Evolutionary conservation across 2,888 invertebrate species (phyloP), one percentile per base, ranked within the genome.

Genomic region (Drosophila tripunctata): DNA sequence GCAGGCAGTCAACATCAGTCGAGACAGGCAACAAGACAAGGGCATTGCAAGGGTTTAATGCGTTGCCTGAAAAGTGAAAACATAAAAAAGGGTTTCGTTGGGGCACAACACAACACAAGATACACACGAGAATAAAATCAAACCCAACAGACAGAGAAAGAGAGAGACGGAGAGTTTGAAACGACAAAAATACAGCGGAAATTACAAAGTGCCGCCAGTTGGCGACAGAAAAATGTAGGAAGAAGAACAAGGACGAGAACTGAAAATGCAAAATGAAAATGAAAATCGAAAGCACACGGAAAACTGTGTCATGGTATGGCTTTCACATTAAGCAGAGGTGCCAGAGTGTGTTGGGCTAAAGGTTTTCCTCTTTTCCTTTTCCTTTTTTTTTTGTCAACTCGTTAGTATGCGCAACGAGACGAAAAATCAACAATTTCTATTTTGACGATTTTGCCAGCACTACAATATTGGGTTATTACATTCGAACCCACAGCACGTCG

Each of bases 351-450:
- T 31, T 45, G 40, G 27, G 45, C 22, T 22, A 47, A 10, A 35
- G 40, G 45, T 35, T 51, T 31, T 40, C 58, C 48, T 30, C 38
- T 33, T 68, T 63, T 52, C 58, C 60, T 74, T 61, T 85, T 71
- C 58, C 61, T 72, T 67, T 57, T 45, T 7, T n/a, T n/a, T n/a
- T n/a, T n/a, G n/a, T n/a, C 60, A 82, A 64, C 84, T 86, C 84
- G 78, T 88, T 84, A 80, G 87, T 88, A 88, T 88, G 88, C 83
- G 84, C 81, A 86, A 51, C 88, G 75, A 80, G 62, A 83, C 83
- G 77, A 76, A 87, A 86, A 86, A 88, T 84, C 84, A 86, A 84
- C 87, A 77, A 88, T 84, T 83, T 86, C 87, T 75, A 78, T 86
- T 86, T 84, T 75, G 64, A 67, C 77, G 71, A 66, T 78, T 71